These are phyloP conservation scores for Drosophila anomalata DNA, from an alignment of 2,888 invertebrate species.

Conservation along the genomic window DNA sequence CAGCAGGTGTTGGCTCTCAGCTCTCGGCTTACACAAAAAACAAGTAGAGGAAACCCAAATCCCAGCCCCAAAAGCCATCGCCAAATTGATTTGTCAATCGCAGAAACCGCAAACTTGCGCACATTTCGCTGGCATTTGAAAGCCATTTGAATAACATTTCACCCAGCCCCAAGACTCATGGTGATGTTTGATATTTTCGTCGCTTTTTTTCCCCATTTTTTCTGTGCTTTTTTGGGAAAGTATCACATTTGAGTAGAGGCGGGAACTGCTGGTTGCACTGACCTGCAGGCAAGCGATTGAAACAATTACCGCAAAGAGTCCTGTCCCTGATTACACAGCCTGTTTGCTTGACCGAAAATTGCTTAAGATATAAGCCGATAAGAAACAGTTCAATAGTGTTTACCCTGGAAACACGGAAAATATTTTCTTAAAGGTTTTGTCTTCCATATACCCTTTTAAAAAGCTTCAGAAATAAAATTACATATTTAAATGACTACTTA, in stretches of 20 bases:
- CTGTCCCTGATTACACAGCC: conserved; percentile 21
- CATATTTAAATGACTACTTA: too few relatives aligned
- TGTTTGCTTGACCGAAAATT: conserved; percentile 10
- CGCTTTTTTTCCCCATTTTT: conserved; percentile 5
- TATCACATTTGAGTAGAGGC: conserved; percentile 50
- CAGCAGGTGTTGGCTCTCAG: conserved; percentile 40
- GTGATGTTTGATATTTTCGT: conserved; percentile 12
- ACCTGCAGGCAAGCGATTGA: conserved; percentile 9
- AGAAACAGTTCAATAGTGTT: conserved; percentile 6
- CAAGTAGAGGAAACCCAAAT: conserved; percentile 36
- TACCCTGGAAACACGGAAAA: background rate
- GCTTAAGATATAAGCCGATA: conserved; percentile 6
- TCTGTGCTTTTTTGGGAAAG: conserved; percentile 54
- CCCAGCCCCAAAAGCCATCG: conserved; percentile 59
- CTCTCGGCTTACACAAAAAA: conserved; percentile 36
- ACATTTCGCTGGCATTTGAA: conserved; percentile 75
- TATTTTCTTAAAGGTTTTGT: background rate
- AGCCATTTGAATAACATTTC: conserved; percentile 73
- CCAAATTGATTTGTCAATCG: conserved; percentile 78
- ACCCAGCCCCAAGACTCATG: conserved; percentile 36
- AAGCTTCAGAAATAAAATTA: too few relatives aligned
- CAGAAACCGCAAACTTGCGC: conserved; percentile 69
- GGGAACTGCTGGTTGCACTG: conserved; percentile 62
- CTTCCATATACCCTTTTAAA: too few relatives aligned
- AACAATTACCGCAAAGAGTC: conserved; percentile 32